Percentiles rank a stretch among this genome's conserved stretches.
Evolutionary conservation across 2,888 invertebrate species (phyloP).

Genomic region (Epicampocera succincta): DNA sequence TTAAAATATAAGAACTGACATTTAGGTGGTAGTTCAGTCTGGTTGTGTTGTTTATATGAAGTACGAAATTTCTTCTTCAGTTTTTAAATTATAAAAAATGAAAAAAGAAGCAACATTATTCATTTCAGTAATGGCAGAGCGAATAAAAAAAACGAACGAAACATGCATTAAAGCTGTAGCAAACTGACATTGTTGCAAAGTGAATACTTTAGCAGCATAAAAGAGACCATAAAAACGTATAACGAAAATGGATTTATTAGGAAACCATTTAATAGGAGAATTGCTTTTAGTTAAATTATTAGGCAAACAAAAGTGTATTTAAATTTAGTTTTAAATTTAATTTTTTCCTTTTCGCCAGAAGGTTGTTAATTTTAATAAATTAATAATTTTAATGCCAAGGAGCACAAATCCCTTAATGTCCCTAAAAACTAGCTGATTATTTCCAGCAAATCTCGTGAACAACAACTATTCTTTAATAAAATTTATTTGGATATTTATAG

Average conservation of each 20-base stretch:
- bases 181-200: slow-evolving; percentile 32
- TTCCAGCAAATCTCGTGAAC: too few relatives aligned
- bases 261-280: not conserved
- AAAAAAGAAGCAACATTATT: slow-evolving; percentile 19
- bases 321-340: too few relatives aligned
- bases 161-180: not conserved
- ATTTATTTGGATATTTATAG: too few relatives aligned
- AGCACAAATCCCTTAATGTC: too few relatives aligned
- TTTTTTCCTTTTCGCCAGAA: too few relatives aligned
- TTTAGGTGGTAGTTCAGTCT: not conserved
- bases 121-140: slow-evolving; percentile 22
- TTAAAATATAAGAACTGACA: slow-evolving; percentile 9
- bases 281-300: too few relatives aligned
- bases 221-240: slow-evolving; percentile 24
- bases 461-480: too few relatives aligned
- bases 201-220: slow-evolving; percentile 4
- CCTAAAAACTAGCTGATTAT: too few relatives aligned
- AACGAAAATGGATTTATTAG: slow-evolving; percentile 10
- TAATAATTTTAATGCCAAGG: too few relatives aligned
- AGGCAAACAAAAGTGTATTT: too few relatives aligned
- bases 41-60: not conserved
- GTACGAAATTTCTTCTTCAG: slow-evolving; percentile 17
- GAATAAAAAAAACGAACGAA: not conserved
- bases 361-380: too few relatives aligned
- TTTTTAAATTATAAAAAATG: slow-evolving; percentile 31